Evolutionary conservation across 2,113 vertebrate species (phyloP).

Genomic region (Rhadina sibilatrix): DNA sequence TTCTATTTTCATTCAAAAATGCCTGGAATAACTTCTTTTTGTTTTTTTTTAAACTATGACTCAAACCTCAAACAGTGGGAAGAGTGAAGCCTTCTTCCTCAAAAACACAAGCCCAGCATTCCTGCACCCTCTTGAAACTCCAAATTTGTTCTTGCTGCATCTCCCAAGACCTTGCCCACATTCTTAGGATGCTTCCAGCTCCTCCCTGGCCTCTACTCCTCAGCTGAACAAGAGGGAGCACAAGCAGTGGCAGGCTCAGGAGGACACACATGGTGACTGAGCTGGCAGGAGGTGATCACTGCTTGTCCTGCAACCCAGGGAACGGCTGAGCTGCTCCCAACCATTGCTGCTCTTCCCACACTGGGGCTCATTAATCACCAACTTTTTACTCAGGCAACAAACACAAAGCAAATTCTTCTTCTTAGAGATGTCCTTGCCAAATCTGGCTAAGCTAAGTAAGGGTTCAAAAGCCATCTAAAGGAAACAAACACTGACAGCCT

Average conservation of each 20-base stretch:
- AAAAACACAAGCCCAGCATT: not conserved
- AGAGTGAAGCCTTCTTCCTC: not conserved
- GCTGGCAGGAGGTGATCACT: not conserved
- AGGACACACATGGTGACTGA: not conserved
- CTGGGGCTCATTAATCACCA: not conserved
- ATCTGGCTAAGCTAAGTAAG: not conserved
- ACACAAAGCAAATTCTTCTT: not conserved
- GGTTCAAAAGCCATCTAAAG: not conserved
- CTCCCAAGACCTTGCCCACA: not conserved
- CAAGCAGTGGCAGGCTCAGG: not conserved
- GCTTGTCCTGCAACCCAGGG: not conserved
- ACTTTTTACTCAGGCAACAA: not conserved
- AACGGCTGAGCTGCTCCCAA: not conserved
- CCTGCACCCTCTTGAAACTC: not conserved
- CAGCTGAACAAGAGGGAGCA: not conserved
- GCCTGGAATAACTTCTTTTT: not conserved
- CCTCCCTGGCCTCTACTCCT: not conserved
- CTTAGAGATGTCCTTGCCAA: not conserved
- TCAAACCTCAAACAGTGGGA: not conserved
- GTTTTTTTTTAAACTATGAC: not conserved
- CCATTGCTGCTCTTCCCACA: not conserved
- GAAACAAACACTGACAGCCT: not conserved
- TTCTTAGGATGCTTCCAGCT: not conserved
- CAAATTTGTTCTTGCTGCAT: not conserved
- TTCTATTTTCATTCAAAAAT: conserved; percentile 18